These are phyloP conservation scores for Phocides pigmalion DNA, from an alignment of 1,140 invertebrate species.

Conservation along the genomic window DNA sequence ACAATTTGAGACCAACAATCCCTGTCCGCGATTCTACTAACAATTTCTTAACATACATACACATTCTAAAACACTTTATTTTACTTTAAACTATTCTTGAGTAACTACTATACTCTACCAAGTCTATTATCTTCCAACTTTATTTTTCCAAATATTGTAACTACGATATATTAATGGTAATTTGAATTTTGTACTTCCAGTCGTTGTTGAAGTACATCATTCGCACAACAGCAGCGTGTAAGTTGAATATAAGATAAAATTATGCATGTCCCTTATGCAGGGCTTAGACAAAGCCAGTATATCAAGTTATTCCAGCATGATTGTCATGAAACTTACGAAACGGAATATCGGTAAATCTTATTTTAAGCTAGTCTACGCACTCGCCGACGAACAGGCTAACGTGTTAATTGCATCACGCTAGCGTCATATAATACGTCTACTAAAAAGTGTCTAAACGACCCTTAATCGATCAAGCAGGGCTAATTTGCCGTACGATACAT, in stretches of 20 bases:
- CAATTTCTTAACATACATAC: too few relatives aligned
- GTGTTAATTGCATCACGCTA: too few relatives aligned
- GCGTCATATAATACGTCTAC: too few relatives aligned
- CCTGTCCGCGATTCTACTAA: too few relatives aligned
- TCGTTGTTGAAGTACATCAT: slow-evolving; percentile 33
- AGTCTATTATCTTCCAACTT: background rate
- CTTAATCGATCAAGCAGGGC: too few relatives aligned
- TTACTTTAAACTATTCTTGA: background rate
- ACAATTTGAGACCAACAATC: too few relatives aligned
- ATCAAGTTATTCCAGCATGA: background rate
- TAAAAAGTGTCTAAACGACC: too few relatives aligned
- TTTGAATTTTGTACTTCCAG: slow-evolving; percentile 33
- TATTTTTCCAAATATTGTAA: slow-evolving; percentile 7
- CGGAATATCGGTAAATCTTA: too few relatives aligned
- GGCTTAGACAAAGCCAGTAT: background rate
- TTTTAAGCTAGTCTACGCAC: too few relatives aligned
- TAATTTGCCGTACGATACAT: background rate
- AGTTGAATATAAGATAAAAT: slow-evolving; percentile 17
- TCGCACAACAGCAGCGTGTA: slow-evolving; percentile 27
- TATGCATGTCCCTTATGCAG: slow-evolving; percentile 18
- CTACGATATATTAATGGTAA: slow-evolving; percentile 4
- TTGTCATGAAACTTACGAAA: background rate
- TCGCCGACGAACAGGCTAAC: too few relatives aligned
- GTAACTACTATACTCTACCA: background rate
- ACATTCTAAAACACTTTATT: too few relatives aligned